These are phyloP conservation scores for Bambusicola thoracicus DNA, from an alignment of 2,113 vertebrate species.

Conservation along the genomic window DNA sequence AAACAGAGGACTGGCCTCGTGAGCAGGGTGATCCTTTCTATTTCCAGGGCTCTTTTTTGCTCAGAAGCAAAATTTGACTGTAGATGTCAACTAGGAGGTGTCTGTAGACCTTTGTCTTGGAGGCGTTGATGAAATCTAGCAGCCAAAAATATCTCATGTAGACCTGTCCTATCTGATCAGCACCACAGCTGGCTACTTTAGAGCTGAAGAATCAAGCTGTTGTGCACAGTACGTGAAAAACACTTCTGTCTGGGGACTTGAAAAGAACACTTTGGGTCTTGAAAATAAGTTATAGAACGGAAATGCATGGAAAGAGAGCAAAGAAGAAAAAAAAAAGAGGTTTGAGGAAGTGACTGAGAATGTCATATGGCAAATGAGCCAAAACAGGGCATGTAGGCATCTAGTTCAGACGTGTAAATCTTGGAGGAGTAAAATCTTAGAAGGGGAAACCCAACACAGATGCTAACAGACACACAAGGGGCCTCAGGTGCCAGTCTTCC, in stretches of 20 bases:
- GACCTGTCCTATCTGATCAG: background rate
- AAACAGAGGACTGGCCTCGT: background rate
- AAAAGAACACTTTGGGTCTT: background rate
- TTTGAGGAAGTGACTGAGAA: background rate
- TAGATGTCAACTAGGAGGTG: background rate
- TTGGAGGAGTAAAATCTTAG: background rate
- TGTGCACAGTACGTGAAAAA: background rate
- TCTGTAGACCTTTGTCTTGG: background rate
- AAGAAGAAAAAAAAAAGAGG: background rate
- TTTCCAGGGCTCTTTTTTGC: background rate
- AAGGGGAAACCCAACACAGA: background rate
- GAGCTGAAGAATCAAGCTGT: background rate
- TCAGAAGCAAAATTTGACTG: rapidly evolving
- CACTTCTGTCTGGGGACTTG: no score
- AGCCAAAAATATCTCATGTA: background rate
- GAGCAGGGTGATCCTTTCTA: background rate
- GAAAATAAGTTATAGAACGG: background rate
- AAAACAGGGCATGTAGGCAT: rapidly evolving
- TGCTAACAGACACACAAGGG: background rate
- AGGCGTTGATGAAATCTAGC: background rate
- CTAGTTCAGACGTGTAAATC: background rate
- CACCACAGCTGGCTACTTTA: background rate
- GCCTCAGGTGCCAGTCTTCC: background rate
- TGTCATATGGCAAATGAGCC: background rate
- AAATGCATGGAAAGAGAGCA: background rate